Percentiles rank a stretch among this genome's conserved stretches.
phyloP scores from a whole-genome alignment of 2,797 vertebrate species.

The Trachops cirrhosus region DNA sequence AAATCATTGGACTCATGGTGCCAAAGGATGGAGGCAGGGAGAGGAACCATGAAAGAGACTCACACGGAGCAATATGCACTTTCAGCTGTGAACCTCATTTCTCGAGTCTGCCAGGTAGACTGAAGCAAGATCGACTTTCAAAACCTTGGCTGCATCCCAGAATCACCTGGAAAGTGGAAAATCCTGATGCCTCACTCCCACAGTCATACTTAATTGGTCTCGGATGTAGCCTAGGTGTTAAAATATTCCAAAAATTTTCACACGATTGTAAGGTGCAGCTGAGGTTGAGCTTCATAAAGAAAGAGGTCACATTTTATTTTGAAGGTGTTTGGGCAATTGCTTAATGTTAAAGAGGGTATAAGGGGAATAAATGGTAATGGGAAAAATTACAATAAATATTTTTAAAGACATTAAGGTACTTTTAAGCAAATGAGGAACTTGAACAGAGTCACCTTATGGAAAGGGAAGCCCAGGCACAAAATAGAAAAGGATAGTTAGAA shows the following conservation, averaged over 20 bases:
- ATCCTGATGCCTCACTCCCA: background rate
- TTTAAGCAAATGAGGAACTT: background rate
- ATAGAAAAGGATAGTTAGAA: accelerated
- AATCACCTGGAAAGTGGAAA: background rate
- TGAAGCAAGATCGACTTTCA: background rate
- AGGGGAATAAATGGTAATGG: background rate
- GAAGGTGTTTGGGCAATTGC: background rate
- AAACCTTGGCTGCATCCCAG: background rate
- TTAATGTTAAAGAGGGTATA: background rate
- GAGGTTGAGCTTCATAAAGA: too few species aligned
- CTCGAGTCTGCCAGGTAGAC: too few species aligned
- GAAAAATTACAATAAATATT: background rate
- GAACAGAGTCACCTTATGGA: too few species aligned
- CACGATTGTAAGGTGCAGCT: too few species aligned
- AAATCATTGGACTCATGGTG: background rate
- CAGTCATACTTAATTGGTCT: background rate
- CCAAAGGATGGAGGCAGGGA: background rate
- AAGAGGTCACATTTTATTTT: accelerated
- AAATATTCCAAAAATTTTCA: background rate
- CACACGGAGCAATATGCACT: accelerated
- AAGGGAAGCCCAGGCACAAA: background rate
- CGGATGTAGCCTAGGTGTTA: accelerated
- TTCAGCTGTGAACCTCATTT: background rate
- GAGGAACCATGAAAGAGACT: accelerated
- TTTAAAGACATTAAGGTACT: background rate